Evolutionary conservation across 2,888 invertebrate species (phyloP).

Genomic region (Yponomeuta evonymella): DNA sequence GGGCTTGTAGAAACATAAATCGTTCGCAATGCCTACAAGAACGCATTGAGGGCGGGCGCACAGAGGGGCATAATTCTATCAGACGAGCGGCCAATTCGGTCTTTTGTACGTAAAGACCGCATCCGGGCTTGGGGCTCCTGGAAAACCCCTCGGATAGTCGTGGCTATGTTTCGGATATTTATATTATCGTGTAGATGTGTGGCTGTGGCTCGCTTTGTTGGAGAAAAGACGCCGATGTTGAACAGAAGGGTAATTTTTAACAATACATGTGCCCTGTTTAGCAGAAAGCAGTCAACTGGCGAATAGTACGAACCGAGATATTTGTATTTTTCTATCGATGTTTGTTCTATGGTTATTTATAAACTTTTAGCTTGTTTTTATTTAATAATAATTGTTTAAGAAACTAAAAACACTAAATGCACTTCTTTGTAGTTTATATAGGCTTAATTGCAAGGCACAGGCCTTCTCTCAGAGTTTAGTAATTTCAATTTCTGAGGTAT

Average conservation of each 20-base stretch:
- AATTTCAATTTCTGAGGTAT: too few relatives aligned
- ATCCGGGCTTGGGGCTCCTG: conserved; percentile 31
- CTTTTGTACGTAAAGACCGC: conserved; percentile 70
- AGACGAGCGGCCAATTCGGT: conserved; percentile 52
- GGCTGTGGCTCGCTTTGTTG: neutral
- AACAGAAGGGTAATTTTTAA: neutral
- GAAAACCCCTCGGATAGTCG: conserved; percentile 31
- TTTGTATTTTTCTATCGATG: too few relatives aligned
- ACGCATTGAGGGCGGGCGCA: conserved; percentile 41
- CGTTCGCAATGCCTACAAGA: conserved; percentile 18
- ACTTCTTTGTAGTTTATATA: too few relatives aligned
- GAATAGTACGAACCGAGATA: too few relatives aligned
- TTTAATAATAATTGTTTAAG: too few relatives aligned
- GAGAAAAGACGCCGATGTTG: neutral
- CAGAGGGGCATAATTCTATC: conserved; percentile 67
- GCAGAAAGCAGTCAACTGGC: too few relatives aligned
- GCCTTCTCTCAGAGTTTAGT: too few relatives aligned
- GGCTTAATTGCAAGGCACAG: too few relatives aligned
- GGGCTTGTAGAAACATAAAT: neutral
- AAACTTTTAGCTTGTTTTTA: too few relatives aligned
- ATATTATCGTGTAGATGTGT: neutral
- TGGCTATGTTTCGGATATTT: neutral
- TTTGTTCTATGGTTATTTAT: too few relatives aligned
- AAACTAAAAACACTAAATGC: too few relatives aligned
- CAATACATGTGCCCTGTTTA: too few relatives aligned